Base-by-base conservation (phyloP, 2,797 vertebrate genomes). In the Meda fulgida region DNA sequence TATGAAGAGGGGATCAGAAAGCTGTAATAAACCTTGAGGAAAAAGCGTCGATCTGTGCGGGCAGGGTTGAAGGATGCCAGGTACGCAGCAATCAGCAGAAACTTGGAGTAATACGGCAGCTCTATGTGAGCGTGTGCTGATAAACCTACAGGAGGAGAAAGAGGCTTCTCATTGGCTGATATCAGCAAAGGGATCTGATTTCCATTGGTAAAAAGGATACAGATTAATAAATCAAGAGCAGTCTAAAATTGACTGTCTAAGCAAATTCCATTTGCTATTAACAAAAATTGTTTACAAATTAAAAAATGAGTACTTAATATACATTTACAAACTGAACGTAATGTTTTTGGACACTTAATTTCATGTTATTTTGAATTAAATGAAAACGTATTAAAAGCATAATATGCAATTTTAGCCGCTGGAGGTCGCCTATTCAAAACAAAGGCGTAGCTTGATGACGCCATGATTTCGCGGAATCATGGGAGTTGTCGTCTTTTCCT, bases 81-180 rank as follows among this genome's bases (percentile, higher is more conserved):
- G 89, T 99, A 99, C 10, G 97, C 97, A 82, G 98, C 98, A 23
- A 99, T 98, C 67, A 99, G 92, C 88, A 99, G 96, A 93, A 97
- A 99, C 91, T 99, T 99, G 85, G 98, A 99, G 91, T 99, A 99
- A 92, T 97, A 99, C 0, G 98, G 98, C 86, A 99, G 95, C 86
- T 99, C 98, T 80, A 99, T 94, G 0, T 99, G 97, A 69, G 96
- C 95, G 90, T 98, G 96, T 65, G 97, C 97, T n/a, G 98, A 96
- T 75, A 96, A 71, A 65, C 89, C 91, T 92, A 63, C 40, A 84
- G 31, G 2, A 38, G 8, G 8, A 51, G 23, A n/a, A 55, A 29
- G 2, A 83, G 14, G 38, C 76, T n/a, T 48, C 51, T 69, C 14
- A 79, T 4, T 78, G 73, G 34, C 10, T 82, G 23, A 79, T 19